Percentiles rank a stretch among this genome's conserved stretches.
Conservation (phyloP, 1,140 invertebrate species). For the Drosophila triauraria region DNA sequence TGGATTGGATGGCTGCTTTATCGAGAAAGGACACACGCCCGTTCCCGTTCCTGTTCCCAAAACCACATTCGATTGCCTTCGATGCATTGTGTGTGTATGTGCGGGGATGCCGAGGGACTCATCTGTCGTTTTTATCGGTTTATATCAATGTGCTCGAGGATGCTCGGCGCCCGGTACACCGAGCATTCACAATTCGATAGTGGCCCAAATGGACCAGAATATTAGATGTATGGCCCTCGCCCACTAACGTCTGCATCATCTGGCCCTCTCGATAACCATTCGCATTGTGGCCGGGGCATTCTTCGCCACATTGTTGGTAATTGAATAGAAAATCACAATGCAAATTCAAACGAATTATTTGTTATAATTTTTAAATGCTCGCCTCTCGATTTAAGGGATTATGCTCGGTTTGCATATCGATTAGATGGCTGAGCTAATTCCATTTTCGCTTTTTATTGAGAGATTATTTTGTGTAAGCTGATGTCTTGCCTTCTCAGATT, state of each 20-base stretch:
- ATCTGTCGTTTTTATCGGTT: conserved; percentile 72
- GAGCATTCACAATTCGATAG: conserved; percentile 70
- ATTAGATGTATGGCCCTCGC: conserved; percentile 33
- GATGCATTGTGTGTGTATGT: conserved; percentile 13
- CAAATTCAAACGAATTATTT: conserved; percentile 25
- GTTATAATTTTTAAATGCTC: conserved; percentile 16
- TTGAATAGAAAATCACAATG: conserved; percentile 50
- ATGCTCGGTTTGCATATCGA: neutral
- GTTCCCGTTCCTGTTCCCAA: neutral
- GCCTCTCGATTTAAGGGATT: conserved; percentile 6
- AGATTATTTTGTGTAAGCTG: neutral
- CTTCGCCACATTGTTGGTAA: conserved; percentile 32
- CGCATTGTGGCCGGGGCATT: conserved; percentile 37
- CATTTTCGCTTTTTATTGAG: no score
- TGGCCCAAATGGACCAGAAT: conserved; percentile 59
- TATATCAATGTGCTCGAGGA: conserved; percentile 64
- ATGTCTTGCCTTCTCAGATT: neutral
- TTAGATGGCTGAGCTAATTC: neutral
- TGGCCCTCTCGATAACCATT: conserved; percentile 56
- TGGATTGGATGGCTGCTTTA: conserved; percentile 28
- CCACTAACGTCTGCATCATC: conserved; percentile 44
- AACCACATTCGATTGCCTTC: conserved; percentile 19
- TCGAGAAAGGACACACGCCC: neutral
- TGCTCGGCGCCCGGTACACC: conserved; percentile 54
- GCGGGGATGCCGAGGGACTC: conserved; percentile 36